Evolutionary conservation across 2,888 invertebrate genomes (phyloP), one percentile per base, ranked within the genome.

Genomic region (Brachylomia viminalis): DNA sequence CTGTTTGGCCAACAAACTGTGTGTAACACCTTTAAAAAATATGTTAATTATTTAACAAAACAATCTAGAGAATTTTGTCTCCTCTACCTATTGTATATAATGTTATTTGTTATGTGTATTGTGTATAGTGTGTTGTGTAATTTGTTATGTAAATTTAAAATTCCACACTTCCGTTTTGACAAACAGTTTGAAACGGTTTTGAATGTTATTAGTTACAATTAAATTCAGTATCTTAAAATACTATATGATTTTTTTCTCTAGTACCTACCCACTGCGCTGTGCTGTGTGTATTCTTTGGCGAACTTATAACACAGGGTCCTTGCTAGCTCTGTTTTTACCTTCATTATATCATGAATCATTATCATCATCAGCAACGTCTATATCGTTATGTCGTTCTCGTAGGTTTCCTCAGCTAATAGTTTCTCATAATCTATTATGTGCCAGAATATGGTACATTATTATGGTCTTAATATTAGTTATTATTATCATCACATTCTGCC

Each of bases 31-130:
- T 68, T 47, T 17, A 38, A 30, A 59, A 69, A 30, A 20, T 58
- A 79, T 65, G 45, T 59, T 27, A 66, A 66, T 65, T n/a, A 61
- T 23, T 67, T 45, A 17, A 62, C 45, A 62, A 52, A 72, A 49
- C 30, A 67, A 67, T 67, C 49, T 61, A 38, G 33, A 59, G 15
- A 52, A 59, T 79, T 47, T 42, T 5, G 47, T 5, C 7, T n/a
- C n/a, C n/a, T n/a, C n/a, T n/a, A n/a, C n/a, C 72, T 52, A 52
- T 68, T 68, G 69, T 54, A 11, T 68, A 27, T 59, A 4, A 38
- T n/a, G 10, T 52, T n/a, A n/a, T n/a, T n/a, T n/a, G n/a, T n/a
- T n/a, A n/a, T n/a, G n/a, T n/a, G n/a, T n/a, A n/a, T n/a, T n/a
- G n/a, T n/a, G n/a, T n/a, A n/a, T n/a, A n/a, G n/a, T n/a, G n/a